Base-by-base conservation (phyloP, 2,888 invertebrate genomes). In the Heteromurus nitidus region DNA sequence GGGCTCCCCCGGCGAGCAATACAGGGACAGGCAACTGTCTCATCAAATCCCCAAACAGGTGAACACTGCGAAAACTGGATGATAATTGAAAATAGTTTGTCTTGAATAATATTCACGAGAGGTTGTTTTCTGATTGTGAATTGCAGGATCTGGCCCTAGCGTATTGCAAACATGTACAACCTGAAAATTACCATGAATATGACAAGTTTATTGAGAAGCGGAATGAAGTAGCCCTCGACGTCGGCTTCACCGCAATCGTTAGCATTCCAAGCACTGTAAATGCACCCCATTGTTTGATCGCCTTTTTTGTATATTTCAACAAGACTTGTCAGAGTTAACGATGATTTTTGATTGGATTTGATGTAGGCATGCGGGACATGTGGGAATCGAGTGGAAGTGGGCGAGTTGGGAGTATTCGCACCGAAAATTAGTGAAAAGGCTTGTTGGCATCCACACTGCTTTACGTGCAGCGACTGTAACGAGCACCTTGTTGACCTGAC, bases 401-500 rank as follows among this genome's bases (percentile, higher is more conserved):
- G 95, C 69, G 95, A 94, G 87, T 92, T 97, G 88, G 95, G 94
- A 68, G 94, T 98, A 81, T 93, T 94, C 87, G 96, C 96, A 3
- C 94, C 95, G 7, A 94, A 96, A 89, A 92, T 96, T 88, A 94
- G 93, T 44, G 93, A 93, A 88, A 92, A 92, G 87, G 91, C 92
- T 88, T 91, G 93, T 87, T 98, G 95, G 94, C 98, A 98, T 90
- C 96, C 98, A 1, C 92, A 94, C 73, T 99, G 99, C 90, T 99
- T 98, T 90, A 92, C 93, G 79, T 99, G 98, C 90, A 91, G 92
- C 87, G 93, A 93, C 77, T 98, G 98, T 91, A 93, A 94, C 87
- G 96, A 99, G 90, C 92, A 97, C 74, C 93, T 99, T 82, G 98
- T 98, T 83, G 99, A 99, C 90, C 92, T 99, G 88, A 95, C 96